Conservation (phyloP, 2,888 invertebrate genomes). For the Notodonta ziczac region DNA sequence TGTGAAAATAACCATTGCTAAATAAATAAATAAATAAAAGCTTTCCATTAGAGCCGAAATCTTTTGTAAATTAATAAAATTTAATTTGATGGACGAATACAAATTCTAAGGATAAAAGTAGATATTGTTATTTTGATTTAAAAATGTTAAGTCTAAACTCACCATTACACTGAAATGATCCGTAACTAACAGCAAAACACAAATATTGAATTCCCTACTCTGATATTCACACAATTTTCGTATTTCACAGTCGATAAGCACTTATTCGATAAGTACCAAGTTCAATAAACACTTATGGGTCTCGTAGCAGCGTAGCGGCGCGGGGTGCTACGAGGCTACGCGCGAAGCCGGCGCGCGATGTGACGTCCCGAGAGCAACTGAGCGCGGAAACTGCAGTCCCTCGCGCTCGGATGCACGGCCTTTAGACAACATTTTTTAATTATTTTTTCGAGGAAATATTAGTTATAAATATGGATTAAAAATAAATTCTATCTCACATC, state of each 20-base stretch:
- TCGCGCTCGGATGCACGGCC: conserved; percentile 48
- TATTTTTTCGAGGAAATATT: not conserved
- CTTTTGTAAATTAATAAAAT: not conserved
- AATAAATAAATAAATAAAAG: no score
- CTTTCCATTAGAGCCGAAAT: not conserved
- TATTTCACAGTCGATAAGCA: conserved; percentile 32
- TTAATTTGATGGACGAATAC: no score
- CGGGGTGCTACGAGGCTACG: conserved; percentile 31
- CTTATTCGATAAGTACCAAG: conserved; percentile 33
- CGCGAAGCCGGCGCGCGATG: conserved; percentile 46
- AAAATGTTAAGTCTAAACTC: conserved; percentile 21
- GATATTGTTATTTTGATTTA: not conserved
- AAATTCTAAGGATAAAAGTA: not conserved
- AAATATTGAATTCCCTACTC: conserved; percentile 24
- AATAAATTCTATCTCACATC: no score
- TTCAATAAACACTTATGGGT: conserved; percentile 46
- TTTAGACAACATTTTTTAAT: no score
- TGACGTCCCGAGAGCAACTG: conserved; percentile 63
- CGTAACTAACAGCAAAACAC: conserved; percentile 23
- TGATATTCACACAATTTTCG: conserved; percentile 32
- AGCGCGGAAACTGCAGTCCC: conserved; percentile 52
- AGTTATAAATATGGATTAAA: not conserved
- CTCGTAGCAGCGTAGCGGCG: conserved; percentile 42
- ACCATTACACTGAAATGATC: conserved; percentile 32
- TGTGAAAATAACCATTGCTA: conserved; percentile 20